These are phyloP conservation scores for Athene cunicularia DNA, from an alignment of 2,113 vertebrate species.

Conservation along the genomic window DNA sequence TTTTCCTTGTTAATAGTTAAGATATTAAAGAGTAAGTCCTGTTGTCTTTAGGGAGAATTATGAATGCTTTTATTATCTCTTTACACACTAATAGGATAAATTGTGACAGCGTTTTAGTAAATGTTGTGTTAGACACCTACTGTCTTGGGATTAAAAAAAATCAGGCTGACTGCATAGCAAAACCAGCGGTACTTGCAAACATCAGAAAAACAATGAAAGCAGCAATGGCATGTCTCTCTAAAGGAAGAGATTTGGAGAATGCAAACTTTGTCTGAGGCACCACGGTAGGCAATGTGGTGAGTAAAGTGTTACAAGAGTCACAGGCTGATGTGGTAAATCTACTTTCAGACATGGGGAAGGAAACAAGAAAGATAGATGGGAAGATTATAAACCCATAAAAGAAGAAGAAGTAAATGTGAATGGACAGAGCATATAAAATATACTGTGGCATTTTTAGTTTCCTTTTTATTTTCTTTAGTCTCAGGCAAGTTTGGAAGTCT, in stretches of 20 bases:
- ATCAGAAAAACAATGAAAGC: background rate
- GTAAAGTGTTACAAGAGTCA: background rate
- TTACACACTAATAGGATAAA: background rate
- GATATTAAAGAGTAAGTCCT: background rate
- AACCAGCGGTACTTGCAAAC: background rate
- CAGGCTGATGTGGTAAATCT: background rate
- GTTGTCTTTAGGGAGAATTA: background rate
- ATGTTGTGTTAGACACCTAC: background rate
- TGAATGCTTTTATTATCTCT: background rate
- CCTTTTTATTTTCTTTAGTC: background rate
- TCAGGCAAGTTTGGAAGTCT: background rate
- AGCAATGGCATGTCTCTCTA: background rate
- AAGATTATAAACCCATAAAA: background rate
- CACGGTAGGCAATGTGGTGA: accelerated
- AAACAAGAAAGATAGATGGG: background rate
- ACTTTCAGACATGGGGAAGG: background rate
- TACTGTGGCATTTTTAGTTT: background rate
- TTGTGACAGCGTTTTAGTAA: background rate
- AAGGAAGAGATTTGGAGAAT: background rate
- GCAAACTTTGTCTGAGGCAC: background rate
- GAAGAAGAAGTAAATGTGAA: background rate
- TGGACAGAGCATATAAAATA: background rate
- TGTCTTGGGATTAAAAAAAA: background rate
- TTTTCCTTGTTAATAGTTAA: background rate
- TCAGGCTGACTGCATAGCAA: background rate